These are phyloP conservation scores for Gasterosteus nipponicus DNA, from an alignment of 2,113 vertebrate genomes.

Conservation along the genomic window DNA sequence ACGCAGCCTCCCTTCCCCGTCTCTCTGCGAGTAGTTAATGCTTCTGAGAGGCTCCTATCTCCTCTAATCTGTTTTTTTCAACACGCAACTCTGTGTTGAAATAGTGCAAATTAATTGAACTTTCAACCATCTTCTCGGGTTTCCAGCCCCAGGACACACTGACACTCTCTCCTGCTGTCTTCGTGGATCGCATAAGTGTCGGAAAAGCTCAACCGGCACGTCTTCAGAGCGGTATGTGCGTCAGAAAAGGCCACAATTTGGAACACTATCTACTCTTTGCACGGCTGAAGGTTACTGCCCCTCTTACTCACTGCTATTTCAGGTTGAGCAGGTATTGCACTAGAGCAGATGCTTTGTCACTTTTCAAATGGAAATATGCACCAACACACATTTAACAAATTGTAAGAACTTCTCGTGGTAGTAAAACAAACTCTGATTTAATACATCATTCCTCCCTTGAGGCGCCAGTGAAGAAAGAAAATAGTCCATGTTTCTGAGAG, in stretches of 20 bases:
- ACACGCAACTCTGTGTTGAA: background rate
- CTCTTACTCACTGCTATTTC: background rate
- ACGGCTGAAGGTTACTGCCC: background rate
- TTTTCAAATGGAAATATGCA: background rate
- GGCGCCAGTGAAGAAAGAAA: no score
- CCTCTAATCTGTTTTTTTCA: slow-evolving; percentile 33
- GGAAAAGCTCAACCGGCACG: background rate
- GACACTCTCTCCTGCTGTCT: background rate
- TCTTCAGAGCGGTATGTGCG: background rate
- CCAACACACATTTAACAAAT: background rate
- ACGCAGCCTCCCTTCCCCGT: slow-evolving; percentile 40
- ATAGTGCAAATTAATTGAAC: background rate
- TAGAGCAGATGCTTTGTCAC: background rate
- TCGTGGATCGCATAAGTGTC: background rate
- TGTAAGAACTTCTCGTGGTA: background rate
- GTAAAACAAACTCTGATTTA: background rate
- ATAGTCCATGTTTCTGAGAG: no score
- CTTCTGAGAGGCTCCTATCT: slow-evolving; percentile 49
- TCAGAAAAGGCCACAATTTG: slow-evolving; percentile 10
- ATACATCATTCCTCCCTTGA: no score
- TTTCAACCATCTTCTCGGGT: background rate
- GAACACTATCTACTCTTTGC: background rate
- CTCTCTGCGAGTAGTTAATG: slow-evolving; percentile 56
- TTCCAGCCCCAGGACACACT: background rate
- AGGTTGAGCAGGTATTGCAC: background rate